A percentile compares a stretch with the other conserved stretches of the same genome.
Evolutionary conservation across 2,888 invertebrate genomes (phyloP).

Genomic region (Lamellibrachia columna): DNA sequence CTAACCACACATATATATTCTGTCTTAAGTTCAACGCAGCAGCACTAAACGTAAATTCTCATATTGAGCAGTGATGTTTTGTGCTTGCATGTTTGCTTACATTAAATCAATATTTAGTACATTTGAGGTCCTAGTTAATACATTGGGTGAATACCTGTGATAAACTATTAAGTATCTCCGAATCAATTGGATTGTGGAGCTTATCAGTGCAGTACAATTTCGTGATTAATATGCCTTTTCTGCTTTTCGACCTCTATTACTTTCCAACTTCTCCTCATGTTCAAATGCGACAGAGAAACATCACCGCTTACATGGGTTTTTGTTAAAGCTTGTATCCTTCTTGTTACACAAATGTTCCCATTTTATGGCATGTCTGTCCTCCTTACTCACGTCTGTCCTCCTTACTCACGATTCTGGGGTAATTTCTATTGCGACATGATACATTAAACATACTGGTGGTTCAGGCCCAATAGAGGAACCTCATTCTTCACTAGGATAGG

Average conservation of each 20-base stretch:
- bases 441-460: no score
- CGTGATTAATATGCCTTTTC: not conserved
- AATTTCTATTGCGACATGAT: no score
- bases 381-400: no score
- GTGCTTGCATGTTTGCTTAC: not conserved
- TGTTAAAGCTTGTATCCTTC: no score
- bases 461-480: no score
- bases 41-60: not conserved
- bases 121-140: not conserved
- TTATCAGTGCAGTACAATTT: no score
- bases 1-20: not conserved
- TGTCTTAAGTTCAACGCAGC: not conserved
- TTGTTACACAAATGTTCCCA: no score
- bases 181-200: not conserved
- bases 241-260: not conserved
- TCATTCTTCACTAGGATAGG: no score
- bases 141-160: not conserved
- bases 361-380: no score
- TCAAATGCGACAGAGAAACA: not conserved
- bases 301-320: no score
- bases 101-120: not conserved
- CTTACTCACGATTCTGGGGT: no score
- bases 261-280: not conserved
- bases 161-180: not conserved
- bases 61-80: constrained; percentile 11